A percentile compares a stretch with the other conserved stretches of the same genome.
phyloP scores from a whole-genome alignment of 1,140 invertebrate species.

The Drosophila teissieri region DNA sequence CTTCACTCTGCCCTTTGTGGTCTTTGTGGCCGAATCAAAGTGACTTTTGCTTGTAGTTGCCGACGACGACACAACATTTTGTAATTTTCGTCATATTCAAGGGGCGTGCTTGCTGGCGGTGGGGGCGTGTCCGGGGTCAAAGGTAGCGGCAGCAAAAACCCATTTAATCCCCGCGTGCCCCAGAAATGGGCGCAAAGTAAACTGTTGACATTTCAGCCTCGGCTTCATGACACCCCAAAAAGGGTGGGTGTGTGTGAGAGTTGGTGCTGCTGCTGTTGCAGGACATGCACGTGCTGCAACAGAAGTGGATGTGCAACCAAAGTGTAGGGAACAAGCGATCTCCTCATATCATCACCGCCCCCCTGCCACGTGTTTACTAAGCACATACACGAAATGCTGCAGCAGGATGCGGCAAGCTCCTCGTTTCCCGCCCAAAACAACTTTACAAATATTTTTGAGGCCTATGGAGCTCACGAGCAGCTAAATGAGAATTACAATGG shows the following conservation, averaged over 20 bases:
- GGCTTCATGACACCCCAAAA: slow-evolving; percentile 56
- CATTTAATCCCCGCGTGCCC: slow-evolving; percentile 72
- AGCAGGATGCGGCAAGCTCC: slow-evolving; percentile 13
- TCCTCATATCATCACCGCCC: not conserved
- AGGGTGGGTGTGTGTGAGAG: not conserved
- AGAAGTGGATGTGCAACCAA: slow-evolving; percentile 68
- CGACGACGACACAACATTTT: slow-evolving; percentile 50
- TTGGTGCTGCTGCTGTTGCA: slow-evolving; percentile 42
- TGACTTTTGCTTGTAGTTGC: slow-evolving; percentile 65
- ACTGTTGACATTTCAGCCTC: slow-evolving; percentile 79
- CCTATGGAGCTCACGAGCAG: slow-evolving; percentile 44
- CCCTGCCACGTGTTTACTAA: slow-evolving; percentile 69
- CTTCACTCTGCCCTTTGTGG: not conserved
- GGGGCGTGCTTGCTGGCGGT: not conserved
- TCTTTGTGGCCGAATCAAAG: slow-evolving; percentile 50
- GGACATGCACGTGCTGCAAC: slow-evolving; percentile 60
- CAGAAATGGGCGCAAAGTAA: slow-evolving; percentile 77
- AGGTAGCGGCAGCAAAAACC: slow-evolving; percentile 59
- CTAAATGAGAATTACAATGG: slow-evolving; percentile 52
- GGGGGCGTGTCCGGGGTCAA: slow-evolving; percentile 32
- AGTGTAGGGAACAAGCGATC: slow-evolving; percentile 47
- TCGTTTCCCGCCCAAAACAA: slow-evolving; percentile 10
- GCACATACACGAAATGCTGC: slow-evolving; percentile 75
- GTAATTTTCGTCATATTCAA: slow-evolving; percentile 67
- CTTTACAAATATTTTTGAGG: slow-evolving; percentile 73